Evolutionary conservation across 2,888 invertebrate species (phyloP).

Genomic region (Parapristionchus giblindavisi): DNA sequence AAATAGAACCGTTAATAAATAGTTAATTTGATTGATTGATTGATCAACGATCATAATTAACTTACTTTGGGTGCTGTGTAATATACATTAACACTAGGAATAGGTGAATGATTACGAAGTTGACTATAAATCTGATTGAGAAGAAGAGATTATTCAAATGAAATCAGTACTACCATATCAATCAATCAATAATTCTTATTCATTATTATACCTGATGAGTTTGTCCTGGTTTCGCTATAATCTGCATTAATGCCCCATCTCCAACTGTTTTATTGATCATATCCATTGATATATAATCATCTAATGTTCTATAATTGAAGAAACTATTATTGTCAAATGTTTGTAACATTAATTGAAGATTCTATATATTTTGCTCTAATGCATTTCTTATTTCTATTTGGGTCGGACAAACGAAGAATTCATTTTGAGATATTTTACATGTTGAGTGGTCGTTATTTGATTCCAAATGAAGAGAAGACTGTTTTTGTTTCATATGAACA

Average conservation of each 20-base stretch:
- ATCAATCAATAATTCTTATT: neutral
- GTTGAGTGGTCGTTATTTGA: too few relatives aligned
- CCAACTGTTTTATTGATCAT: conserved; percentile 53
- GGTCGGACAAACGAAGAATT: too few relatives aligned
- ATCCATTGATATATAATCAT: conserved; percentile 58
- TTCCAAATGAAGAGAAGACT: too few relatives aligned
- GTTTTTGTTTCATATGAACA: neutral
- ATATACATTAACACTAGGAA: conserved; percentile 56
- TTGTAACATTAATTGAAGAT: too few relatives aligned
- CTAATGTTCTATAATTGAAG: conserved; percentile 44
- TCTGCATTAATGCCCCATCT: conserved; percentile 56
- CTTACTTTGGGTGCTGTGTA: conserved; percentile 50
- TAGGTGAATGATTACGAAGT: conserved; percentile 49
- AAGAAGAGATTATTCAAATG: neutral
- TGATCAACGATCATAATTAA: neutral
- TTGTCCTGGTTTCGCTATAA: conserved; percentile 51
- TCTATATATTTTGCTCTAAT: too few relatives aligned
- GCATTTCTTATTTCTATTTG: too few relatives aligned
- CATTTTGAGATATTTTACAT: too few relatives aligned
- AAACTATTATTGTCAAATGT: too few relatives aligned
- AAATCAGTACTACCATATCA: neutral
- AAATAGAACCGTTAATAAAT: too few relatives aligned
- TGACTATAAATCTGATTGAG: conserved; percentile 46
- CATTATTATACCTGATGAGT: conserved; percentile 50
- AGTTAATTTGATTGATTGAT: neutral